These are phyloP conservation scores for Catotricha subobsoleta DNA, from an alignment of 2,888 invertebrate species.

Conservation along the genomic window DNA sequence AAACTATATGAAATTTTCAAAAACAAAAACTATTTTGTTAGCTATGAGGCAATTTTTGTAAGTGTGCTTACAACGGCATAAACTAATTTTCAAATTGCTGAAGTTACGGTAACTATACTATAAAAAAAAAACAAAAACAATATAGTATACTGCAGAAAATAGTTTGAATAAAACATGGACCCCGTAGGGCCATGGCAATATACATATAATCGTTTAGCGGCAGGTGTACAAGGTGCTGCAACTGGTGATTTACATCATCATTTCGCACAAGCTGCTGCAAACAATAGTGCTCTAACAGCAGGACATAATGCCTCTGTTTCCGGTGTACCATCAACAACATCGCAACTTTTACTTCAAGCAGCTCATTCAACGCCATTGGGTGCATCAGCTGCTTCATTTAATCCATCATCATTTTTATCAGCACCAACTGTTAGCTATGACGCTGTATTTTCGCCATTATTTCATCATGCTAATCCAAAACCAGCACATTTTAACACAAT, in stretches of 20 bases:
- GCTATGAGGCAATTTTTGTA: too few species aligned
- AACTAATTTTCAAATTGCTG: too few species aligned
- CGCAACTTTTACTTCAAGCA: slow-evolving; percentile 43
- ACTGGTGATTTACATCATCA: slow-evolving; percentile 50
- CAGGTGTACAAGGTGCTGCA: slow-evolving; percentile 48
- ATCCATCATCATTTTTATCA: slow-evolving; percentile 54
- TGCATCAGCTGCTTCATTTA: slow-evolving; percentile 44
- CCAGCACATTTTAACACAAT: slow-evolving; percentile 49
- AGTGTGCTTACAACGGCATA: too few species aligned
- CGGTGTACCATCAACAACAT: slow-evolving; percentile 39
- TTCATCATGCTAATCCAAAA: slow-evolving; percentile 60
- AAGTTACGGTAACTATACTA: too few species aligned
- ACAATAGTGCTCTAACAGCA: slow-evolving; percentile 21
- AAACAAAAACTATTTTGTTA: too few species aligned
- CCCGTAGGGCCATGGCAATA: slow-evolving; percentile 79
- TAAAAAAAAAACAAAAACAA: too few species aligned
- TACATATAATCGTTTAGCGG: slow-evolving; percentile 65
- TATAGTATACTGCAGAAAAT: too few species aligned
- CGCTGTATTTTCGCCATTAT: slow-evolving; percentile 63
- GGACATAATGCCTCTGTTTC: slow-evolving; percentile 16
- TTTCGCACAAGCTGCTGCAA: slow-evolving; percentile 33
- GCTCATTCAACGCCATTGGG: slow-evolving; percentile 42
- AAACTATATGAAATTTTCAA: too few species aligned
- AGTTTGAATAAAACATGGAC: slow-evolving; percentile 41
- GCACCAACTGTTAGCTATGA: slow-evolving; percentile 64